Conservation (phyloP, 2,888 invertebrate species). For the Thymelicus acteon region DNA sequence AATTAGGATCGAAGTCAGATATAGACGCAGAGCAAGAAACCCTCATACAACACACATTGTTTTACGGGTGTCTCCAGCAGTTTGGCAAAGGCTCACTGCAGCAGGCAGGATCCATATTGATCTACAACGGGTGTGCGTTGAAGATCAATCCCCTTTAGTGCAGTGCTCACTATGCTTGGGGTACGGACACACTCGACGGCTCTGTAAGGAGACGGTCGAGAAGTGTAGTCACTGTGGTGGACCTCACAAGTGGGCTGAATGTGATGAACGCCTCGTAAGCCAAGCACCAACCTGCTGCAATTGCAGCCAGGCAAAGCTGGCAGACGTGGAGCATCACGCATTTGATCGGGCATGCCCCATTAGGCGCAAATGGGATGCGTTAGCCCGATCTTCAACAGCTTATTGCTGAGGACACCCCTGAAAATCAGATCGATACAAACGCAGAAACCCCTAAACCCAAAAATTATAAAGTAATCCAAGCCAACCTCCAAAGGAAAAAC, state of each 20-base stretch:
- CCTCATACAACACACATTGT: constrained; percentile 4
- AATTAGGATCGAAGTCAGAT: constrained; percentile 1
- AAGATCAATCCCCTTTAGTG: constrained; percentile 27
- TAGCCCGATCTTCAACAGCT: background rate
- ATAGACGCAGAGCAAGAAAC: constrained; percentile 21
- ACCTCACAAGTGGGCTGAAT: constrained; percentile 6
- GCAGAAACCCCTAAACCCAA: too few relatives aligned
- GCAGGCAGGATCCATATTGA: constrained; percentile 7
- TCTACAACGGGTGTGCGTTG: constrained; percentile 19
- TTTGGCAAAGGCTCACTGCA: background rate
- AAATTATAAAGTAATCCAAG: constrained; percentile 4
- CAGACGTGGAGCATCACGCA: constrained; percentile 11
- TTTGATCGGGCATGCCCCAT: constrained; percentile 9
- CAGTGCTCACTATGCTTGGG: constrained; percentile 32
- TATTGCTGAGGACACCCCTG: constrained; percentile 28
- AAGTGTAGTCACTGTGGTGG: constrained; percentile 34
- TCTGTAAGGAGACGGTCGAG: constrained; percentile 8
- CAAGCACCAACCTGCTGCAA: constrained; percentile 21
- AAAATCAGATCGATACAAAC: too few relatives aligned
- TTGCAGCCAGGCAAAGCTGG: constrained; percentile 11
- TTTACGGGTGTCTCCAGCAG: background rate
- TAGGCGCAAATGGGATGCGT: constrained; percentile 7
- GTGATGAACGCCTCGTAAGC: background rate
- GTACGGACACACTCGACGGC: constrained; percentile 13
- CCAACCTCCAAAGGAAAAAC: background rate